Evolutionary conservation across 1,140 invertebrate genomes (phyloP), one percentile per base, ranked within the genome.

Genomic region (Hormaphis cornu): DNA sequence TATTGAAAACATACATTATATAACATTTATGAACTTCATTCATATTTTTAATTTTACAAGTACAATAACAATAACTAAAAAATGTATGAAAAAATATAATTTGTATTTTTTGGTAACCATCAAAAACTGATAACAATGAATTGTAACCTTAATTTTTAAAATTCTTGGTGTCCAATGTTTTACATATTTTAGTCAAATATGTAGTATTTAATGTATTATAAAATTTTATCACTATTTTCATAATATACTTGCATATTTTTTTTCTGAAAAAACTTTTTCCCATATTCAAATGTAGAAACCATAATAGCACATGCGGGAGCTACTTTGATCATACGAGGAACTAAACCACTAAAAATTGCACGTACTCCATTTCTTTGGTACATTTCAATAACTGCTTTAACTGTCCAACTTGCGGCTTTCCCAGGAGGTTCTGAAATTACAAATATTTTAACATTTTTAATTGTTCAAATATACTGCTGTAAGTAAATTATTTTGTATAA

Each of bases 231-330:
- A 18, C 3, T 10, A 58, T 58, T 37, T 24, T 30, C 28, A 28
- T 59, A 54, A 59, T 72, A 61, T 16, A 22, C 8, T 44, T 72
- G 40, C 54, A 69, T 69, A 69, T 72, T 72, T 42, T 33, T 58
- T 20, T 35, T 58, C n/a, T 72, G 71, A 71, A 97, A 97, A 77
- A 93, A 94, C 56, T 82, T 80, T 80, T 97, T 98, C 71, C 90
- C 89, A 78, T 93, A 91, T 83, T 98, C 95, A 78, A 95, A 98
- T 10, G 91, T 88, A n/a, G 93, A 88, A 66, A 97, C 96, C 95
- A 98, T 97, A n/a, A 97, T 95, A 1, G 95, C 95, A 82, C 95
- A 98, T 0, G 94, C 93, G 18, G 95, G 95, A 28, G 94, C 92
- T 18, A 97, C 91, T 84, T 97, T 97, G 10, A 92, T 84, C 53